These are phyloP conservation scores for Melanophora roralis DNA, from an alignment of 2,888 invertebrate genomes.

Conservation along the genomic window DNA sequence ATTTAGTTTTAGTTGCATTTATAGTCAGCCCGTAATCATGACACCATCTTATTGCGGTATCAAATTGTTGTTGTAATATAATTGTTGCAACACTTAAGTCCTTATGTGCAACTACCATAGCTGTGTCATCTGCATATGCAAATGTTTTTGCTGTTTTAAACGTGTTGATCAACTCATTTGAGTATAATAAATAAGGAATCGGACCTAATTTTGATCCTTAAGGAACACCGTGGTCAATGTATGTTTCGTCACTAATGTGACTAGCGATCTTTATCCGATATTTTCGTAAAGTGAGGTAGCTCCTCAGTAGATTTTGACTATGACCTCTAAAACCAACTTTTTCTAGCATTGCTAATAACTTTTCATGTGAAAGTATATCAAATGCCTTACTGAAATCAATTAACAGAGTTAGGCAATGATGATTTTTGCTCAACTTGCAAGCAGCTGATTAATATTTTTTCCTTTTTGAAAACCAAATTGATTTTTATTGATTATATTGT, in stretches of 20 bases:
- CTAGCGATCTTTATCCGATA: background rate
- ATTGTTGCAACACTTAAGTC: background rate
- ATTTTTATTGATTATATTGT: background rate
- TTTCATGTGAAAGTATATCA: background rate
- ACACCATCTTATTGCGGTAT: background rate
- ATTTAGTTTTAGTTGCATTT: background rate
- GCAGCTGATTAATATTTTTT: background rate
- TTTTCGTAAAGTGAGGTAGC: background rate
- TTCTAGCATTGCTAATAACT: background rate
- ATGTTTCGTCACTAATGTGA: background rate
- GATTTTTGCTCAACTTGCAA: background rate
- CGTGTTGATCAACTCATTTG: background rate
- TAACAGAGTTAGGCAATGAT: background rate
- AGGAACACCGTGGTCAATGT: constrained; percentile 19
- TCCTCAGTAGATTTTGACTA: background rate
- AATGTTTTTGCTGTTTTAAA: background rate
- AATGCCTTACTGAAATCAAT: background rate
- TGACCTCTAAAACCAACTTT: background rate
- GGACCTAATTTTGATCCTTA: constrained; percentile 41
- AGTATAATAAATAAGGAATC: background rate
- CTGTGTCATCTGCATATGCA: background rate
- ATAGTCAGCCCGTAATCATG: background rate
- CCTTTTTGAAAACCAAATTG: background rate
- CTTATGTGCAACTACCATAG: background rate
- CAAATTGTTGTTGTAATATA: background rate